Conservation (phyloP, 2,797 vertebrate species). For the Gorsachius magnificus region DNA sequence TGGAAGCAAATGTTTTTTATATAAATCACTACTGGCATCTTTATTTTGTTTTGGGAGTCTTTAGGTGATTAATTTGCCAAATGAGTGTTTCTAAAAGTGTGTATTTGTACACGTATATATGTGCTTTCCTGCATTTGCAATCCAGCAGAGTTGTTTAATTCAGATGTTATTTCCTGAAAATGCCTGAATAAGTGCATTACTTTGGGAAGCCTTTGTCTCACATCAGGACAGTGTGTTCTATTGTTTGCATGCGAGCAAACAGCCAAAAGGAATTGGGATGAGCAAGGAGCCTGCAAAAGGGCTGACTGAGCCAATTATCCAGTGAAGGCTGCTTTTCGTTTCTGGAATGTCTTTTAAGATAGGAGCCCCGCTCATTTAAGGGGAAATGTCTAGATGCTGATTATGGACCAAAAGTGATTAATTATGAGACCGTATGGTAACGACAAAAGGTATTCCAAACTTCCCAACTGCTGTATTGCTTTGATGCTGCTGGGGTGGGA, state of each 20-base stretch:
- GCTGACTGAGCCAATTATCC: neutral
- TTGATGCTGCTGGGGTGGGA: neutral
- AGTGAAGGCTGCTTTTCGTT: neutral
- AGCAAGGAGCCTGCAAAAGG: neutral
- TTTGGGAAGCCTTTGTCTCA: slow-evolving; percentile 15
- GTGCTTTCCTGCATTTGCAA: neutral
- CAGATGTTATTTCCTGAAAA: neutral
- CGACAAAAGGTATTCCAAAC: neutral
- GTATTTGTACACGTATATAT: neutral
- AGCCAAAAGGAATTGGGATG: neutral
- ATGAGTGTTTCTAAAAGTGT: neutral
- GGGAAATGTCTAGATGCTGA: neutral
- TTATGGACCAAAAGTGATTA: neutral
- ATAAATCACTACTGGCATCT: neutral
- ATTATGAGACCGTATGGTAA: neutral
- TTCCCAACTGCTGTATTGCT: neutral
- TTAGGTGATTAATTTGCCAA: slow-evolving; percentile 24
- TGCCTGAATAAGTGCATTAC: neutral
- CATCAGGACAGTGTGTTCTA: neutral
- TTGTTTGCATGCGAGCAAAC: neutral
- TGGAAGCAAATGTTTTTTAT: neutral
- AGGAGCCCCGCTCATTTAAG: neutral
- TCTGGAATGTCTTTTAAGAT: neutral
- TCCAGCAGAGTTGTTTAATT: slow-evolving; percentile 26
- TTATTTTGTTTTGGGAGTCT: neutral